Evolutionary conservation across 2,113 vertebrate species (phyloP), one percentile per base, ranked within the genome.

Genomic region (Sarotherodon lohbergeri): DNA sequence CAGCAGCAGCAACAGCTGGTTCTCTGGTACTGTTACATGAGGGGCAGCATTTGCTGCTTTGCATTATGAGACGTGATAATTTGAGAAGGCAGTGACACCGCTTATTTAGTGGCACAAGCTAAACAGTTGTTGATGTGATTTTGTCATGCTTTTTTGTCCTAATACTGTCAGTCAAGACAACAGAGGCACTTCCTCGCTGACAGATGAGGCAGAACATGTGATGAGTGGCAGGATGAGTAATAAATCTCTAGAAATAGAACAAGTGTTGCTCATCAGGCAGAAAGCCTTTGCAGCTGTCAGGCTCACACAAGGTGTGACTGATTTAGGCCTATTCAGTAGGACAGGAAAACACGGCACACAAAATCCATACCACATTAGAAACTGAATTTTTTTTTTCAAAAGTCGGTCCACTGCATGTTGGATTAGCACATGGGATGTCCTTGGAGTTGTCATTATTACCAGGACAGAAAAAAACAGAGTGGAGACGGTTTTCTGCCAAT

Each of bases 1-100:
- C 86, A 92, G 24, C 89, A 79, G 87, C 90, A 80, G 82, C 86
- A 92, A 83, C 93, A 93, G 90, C 89, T 94, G 93, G 55, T 78
- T 32, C n/a, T 63, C 32, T 73, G 81, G 34, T 82, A 9, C 63
- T 76, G 81, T 66, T 52, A 27, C 88, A 85, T 14, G 32, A 84
- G 83, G 22, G 82, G 46, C 57, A 41, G 48, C 73, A 46, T 86
- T 87, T 34, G 12, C 83, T 36, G 32, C 29, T 86, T 39, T 46
- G 7, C 19, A 56, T 86, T 81, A 46, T 73, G 32, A 85, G 24
- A 82, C 59, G 11, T 83, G 80, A 84, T 91, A 4, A 81, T 80
- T 41, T 84, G 11, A 86, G 76, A 91, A 81, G 76, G 73, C 43
- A 81, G 29, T 73, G 68, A 90, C 90, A 84, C 63, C 48, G 79